Conservation (phyloP, 2,113 vertebrate species). For the Ammodytes dubius region DNA sequence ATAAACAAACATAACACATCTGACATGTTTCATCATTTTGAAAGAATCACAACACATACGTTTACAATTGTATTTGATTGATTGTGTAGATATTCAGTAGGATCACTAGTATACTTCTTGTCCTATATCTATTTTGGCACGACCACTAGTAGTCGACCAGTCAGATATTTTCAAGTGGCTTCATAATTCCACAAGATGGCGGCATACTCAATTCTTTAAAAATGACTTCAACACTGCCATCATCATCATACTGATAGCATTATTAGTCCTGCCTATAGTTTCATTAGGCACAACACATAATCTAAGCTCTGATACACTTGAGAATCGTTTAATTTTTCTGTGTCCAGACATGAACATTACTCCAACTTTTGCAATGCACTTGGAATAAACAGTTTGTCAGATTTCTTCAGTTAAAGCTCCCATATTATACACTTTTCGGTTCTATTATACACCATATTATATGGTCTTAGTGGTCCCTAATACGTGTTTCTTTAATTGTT, state of each 20-base stretch:
- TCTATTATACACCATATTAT: too few species aligned
- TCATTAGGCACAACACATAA: neutral
- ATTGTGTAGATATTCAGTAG: neutral
- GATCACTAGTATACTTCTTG: neutral
- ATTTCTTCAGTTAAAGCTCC: neutral
- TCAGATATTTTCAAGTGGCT: neutral
- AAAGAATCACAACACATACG: neutral
- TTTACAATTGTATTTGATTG: neutral
- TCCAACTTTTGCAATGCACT: neutral
- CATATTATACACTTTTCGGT: too few species aligned
- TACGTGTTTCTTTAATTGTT: too few species aligned
- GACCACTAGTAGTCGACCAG: fast-evolving
- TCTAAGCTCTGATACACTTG: neutral
- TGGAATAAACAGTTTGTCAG: neutral
- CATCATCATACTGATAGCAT: neutral
- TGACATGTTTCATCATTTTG: neutral
- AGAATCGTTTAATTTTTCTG: neutral
- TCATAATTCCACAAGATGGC: conserved; percentile 62
- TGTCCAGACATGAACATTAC: neutral
- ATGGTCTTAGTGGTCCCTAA: too few species aligned
- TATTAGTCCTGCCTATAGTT: neutral
- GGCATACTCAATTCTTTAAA: conserved; percentile 24
- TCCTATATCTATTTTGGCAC: neutral
- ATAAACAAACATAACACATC: neutral
- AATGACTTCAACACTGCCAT: neutral